Percentiles rank a stretch among this genome's conserved stretches.
These are phyloP conservation scores for Vanacampus margaritifer DNA, from an alignment of 2,113 vertebrate genomes.

Conservation along the genomic window DNA sequence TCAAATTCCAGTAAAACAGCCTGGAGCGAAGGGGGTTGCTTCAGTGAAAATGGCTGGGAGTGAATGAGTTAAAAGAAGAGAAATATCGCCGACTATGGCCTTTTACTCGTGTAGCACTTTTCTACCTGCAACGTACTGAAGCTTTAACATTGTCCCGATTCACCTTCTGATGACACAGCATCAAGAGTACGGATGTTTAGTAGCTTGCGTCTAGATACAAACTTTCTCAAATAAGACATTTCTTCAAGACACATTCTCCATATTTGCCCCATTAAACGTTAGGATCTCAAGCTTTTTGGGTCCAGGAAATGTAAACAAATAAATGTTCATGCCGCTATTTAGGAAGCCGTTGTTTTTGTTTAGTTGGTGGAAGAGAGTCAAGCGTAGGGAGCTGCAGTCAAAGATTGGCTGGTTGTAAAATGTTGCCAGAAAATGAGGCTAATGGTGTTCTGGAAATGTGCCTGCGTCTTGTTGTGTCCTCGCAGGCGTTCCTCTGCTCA, in stretches of 20 bases:
- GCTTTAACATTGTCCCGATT: not conserved
- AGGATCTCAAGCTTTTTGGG: no score
- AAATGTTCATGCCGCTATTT: no score
- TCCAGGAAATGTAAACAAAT: no score
- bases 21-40: no score
- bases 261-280: not conserved
- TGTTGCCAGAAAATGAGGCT: not conserved
- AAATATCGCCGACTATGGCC: no score
- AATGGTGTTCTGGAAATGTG: not conserved
- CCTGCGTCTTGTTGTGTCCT: slow-evolving; percentile 4
- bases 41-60: no score
- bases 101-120: not conserved
- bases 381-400: not conserved
- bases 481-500: slow-evolving; percentile 80
- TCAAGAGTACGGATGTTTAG: no score
- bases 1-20: no score
- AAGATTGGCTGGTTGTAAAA: not conserved
- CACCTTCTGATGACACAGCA: not conserved
- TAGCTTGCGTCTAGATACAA: no score
- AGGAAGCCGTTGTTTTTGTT: no score
- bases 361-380: no score
- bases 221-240: not conserved
- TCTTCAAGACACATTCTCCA: not conserved
- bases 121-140: not conserved
- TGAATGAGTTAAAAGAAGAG: no score